phyloP scores from a whole-genome alignment of 2,113 vertebrate species.

The Catharus fuscescens region DNA sequence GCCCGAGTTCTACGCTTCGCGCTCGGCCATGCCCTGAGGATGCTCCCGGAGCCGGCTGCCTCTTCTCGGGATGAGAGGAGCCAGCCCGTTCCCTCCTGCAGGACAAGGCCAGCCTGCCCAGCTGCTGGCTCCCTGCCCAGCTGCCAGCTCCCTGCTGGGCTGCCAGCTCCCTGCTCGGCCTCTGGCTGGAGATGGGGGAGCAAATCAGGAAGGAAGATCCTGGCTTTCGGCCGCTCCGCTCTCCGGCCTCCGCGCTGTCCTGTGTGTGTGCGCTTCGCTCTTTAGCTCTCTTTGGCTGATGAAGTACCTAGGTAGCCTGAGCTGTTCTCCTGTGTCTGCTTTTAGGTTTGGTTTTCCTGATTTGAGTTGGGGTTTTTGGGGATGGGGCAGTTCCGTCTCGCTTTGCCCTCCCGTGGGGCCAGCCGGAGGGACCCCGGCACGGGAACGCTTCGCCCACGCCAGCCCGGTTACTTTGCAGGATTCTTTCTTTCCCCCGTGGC shows the following conservation, averaged over 20 bases:
- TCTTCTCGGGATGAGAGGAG: constrained; percentile 4
- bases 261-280: constrained; percentile 49
- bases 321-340: constrained; percentile 22
- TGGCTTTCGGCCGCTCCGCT: background rate
- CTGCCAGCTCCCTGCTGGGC: background rate
- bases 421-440: background rate
- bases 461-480: constrained; percentile 1
- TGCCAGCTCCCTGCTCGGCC: background rate
- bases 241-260: background rate
- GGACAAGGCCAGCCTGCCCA: background rate
- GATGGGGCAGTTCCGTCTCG: background rate
- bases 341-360: constrained; percentile 44
- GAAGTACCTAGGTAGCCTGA: constrained; percentile 49
- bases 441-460: background rate
- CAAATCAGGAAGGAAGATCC: background rate
- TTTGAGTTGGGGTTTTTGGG: background rate
- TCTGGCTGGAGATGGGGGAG: background rate
- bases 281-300: constrained; percentile 58
- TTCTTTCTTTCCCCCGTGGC: constrained; percentile 33
- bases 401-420: background rate
- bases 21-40: constrained; percentile 78
- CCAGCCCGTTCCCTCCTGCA: background rate
- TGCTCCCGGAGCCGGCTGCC: constrained; percentile 33
- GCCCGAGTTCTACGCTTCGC: constrained; percentile 91
- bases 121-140: background rate